Percentiles rank a stretch among this genome's conserved stretches.
Conservation (phyloP, 2,888 invertebrate species). For the Encarsia formosa region DNA sequence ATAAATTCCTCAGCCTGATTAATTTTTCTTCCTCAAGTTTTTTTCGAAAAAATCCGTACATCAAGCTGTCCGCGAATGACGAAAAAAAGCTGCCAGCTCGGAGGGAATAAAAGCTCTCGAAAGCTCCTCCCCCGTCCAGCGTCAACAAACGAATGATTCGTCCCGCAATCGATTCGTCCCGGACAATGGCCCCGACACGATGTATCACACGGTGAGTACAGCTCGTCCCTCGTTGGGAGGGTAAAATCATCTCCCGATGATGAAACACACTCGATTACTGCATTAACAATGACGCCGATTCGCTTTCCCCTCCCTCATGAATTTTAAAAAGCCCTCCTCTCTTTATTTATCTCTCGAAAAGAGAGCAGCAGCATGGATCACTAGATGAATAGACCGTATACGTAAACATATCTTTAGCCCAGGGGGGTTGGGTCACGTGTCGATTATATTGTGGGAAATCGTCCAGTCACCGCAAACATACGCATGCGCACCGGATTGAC, state of each 20-base stretch:
- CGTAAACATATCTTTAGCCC: no score
- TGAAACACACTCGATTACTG: constrained; percentile 47
- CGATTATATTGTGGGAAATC: no score
- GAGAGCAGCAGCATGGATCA: no score
- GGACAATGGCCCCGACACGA: constrained; percentile 36
- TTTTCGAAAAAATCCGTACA: no score
- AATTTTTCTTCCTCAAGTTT: no score
- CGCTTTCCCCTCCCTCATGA: constrained; percentile 18
- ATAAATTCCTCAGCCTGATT: no score
- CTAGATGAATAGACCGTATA: no score
- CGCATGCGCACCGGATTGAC: constrained; percentile 52
- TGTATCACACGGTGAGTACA: constrained; percentile 37
- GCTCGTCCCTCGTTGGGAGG: constrained; percentile 10
- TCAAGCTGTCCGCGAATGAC: no score
- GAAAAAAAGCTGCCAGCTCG: no score
- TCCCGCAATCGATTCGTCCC: constrained; percentile 12
- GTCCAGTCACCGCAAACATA: no score
- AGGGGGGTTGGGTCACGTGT: no score
- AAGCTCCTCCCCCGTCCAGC: not conserved
- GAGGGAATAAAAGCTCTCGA: no score
- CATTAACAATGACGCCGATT: constrained; percentile 47
- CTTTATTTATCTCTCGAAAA: not conserved
- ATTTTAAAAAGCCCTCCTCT: not conserved
- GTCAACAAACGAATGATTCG: constrained; percentile 18
- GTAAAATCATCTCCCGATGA: constrained; percentile 45